Percentiles rank a stretch among this genome's conserved stretches.
Evolutionary conservation across 2,888 invertebrate species (phyloP).

Genomic region (Lydus trimaculatus): DNA sequence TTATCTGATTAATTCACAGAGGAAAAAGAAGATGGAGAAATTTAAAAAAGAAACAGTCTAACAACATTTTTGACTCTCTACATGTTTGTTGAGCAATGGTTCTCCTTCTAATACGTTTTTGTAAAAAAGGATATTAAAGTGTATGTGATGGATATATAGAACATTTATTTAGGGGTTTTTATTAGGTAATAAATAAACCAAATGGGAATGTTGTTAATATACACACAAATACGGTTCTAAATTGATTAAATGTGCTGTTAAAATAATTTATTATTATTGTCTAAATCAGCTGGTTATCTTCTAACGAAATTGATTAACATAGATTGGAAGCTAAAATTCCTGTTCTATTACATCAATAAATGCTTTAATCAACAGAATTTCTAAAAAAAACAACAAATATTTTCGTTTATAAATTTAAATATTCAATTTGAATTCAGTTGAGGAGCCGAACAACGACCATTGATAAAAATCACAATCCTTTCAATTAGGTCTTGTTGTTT

Average conservation of each 20-base stretch:
- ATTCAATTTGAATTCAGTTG: conserved; percentile 46
- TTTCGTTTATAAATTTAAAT: conserved; percentile 15
- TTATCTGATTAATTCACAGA: not conserved
- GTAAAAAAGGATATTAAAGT: too few relatives aligned
- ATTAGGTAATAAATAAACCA: not conserved
- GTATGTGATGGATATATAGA: not conserved
- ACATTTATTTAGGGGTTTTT: not conserved
- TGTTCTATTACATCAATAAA: not conserved
- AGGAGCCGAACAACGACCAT: conserved; percentile 35
- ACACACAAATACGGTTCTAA: conserved; percentile 2
- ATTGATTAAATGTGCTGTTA: conserved; percentile 12
- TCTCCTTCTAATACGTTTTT: not conserved
- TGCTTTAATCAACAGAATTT: too few relatives aligned
- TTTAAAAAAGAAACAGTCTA: not conserved
- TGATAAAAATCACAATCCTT: conserved; percentile 44
- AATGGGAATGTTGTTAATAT: conserved; percentile 5
- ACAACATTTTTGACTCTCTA: not conserved
- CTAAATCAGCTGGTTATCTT: not conserved
- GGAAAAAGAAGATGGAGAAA: not conserved
- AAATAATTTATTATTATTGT: conserved; percentile 6
- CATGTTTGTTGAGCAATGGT: not conserved
- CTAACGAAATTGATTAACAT: not conserved
- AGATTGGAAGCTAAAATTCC: not conserved
- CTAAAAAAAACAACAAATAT: not conserved
- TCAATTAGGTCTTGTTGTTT: conserved; percentile 47